These are phyloP conservation scores for Nipponia nippon DNA, from an alignment of 2,113 vertebrate genomes.

Conservation along the genomic window DNA sequence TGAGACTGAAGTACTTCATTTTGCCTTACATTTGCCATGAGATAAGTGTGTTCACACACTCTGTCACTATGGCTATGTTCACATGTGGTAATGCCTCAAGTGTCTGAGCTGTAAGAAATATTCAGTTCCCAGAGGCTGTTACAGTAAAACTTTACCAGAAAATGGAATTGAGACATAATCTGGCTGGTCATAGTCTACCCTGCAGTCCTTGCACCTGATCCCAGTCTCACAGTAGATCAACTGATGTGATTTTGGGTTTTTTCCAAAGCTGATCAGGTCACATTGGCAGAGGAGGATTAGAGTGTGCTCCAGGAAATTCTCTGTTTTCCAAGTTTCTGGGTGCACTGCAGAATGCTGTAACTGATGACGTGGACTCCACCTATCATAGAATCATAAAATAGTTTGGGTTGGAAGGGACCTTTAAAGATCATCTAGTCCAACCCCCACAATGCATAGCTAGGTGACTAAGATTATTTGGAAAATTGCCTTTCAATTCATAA, in stretches of 20 bases:
- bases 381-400: neutral
- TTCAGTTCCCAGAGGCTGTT: neutral
- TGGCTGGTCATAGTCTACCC: neutral
- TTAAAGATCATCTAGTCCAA: neutral
- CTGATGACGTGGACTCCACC: neutral
- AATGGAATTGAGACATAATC: neutral
- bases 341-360: neutral
- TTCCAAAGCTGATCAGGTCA: neutral
- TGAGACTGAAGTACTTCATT: neutral
- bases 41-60: neutral
- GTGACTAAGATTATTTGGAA: neutral
- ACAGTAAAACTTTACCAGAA: neutral
- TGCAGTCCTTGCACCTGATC: neutral
- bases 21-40: neutral
- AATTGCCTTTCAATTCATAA: neutral
- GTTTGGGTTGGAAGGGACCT: neutral
- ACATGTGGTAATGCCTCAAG: neutral
- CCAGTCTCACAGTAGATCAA: neutral
- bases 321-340: neutral
- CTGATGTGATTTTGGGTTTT: fast-evolving
- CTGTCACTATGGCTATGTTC: neutral
- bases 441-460: neutral
- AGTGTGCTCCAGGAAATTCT: neutral
- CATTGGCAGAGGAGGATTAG: neutral
- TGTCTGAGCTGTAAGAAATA: neutral